phyloP scores from a whole-genome alignment of 1,140 invertebrate genomes.

The Neuroterus valhalla region DNA sequence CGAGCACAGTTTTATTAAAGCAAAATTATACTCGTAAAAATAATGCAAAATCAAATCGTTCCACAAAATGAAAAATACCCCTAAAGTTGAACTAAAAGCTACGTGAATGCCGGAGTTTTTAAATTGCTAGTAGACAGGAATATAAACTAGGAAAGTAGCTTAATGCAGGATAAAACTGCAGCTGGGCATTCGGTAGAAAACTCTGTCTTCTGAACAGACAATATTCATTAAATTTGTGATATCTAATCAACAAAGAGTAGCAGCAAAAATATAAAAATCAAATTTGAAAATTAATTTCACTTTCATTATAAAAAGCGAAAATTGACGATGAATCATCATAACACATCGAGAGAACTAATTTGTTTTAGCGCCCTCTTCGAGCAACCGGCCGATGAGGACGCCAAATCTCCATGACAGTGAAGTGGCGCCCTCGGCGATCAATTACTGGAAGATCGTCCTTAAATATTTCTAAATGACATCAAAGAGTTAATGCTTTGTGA shows the following conservation, averaged over 20 bases:
- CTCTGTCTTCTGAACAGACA: neutral
- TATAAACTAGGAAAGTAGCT: conserved; percentile 30
- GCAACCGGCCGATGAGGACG: no score
- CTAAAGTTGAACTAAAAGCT: conserved; percentile 34
- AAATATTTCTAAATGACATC: no score
- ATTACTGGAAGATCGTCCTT: no score
- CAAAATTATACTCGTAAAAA: conserved; percentile 7
- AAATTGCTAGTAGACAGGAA: conserved; percentile 12
- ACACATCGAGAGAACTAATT: no score
- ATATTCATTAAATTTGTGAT: neutral
- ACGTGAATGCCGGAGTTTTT: conserved; percentile 51
- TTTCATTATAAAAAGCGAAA: neutral
- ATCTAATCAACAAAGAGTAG: neutral
- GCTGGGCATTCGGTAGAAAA: conserved; percentile 5
- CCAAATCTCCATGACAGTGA: no score
- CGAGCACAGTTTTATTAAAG: conserved; percentile 29
- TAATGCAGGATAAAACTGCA: conserved; percentile 31
- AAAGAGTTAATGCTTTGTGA: no score
- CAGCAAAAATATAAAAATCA: neutral
- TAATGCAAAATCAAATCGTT: conserved; percentile 43
- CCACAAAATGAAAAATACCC: conserved; percentile 5
- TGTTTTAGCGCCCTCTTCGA: no score
- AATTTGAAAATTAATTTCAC: neutral
- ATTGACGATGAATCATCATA: no score
- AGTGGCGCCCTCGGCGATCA: no score